A percentile compares a stretch with the other conserved stretches of the same genome.
These are phyloP conservation scores for Neelides folsomi DNA, from an alignment of 2,888 invertebrate species.

Conservation along the genomic window DNA sequence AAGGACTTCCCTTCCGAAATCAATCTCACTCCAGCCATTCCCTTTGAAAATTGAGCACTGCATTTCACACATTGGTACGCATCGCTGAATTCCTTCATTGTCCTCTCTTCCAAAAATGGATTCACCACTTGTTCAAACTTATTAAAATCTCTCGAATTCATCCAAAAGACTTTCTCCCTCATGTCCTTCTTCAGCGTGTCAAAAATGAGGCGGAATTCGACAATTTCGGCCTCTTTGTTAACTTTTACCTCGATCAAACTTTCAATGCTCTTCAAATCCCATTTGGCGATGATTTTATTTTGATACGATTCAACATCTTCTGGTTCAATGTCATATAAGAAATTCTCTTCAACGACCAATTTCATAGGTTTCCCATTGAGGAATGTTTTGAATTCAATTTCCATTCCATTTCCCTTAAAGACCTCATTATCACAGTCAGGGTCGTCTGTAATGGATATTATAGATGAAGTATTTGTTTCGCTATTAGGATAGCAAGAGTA, in stretches of 20 bases:
- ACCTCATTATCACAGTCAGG: background rate
- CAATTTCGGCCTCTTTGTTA: constrained; percentile 28
- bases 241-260: constrained; percentile 23
- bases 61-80: constrained; percentile 31
- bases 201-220: constrained; percentile 26
- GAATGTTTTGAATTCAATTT: constrained; percentile 20
- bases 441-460: background rate
- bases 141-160: constrained; percentile 25
- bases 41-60: constrained; percentile 28
- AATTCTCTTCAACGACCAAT: constrained; percentile 24
- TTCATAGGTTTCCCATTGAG: constrained; percentile 22
- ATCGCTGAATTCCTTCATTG: constrained; percentile 31
- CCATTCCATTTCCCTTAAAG: constrained; percentile 1
- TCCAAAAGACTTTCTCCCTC: constrained; percentile 27
- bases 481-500: constrained; percentile 10
- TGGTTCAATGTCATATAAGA: constrained; percentile 26
- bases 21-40: constrained; percentile 15
- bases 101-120: constrained; percentile 23
- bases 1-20: constrained; percentile 18
- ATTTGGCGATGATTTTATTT: constrained; percentile 14
- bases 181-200: constrained; percentile 28
- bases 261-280: constrained; percentile 28
- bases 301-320: constrained; percentile 10
- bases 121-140: constrained; percentile 24
- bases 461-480: background rate